Base-by-base conservation (phyloP, 2,888 invertebrate species). In the Junonia oenone region DNA sequence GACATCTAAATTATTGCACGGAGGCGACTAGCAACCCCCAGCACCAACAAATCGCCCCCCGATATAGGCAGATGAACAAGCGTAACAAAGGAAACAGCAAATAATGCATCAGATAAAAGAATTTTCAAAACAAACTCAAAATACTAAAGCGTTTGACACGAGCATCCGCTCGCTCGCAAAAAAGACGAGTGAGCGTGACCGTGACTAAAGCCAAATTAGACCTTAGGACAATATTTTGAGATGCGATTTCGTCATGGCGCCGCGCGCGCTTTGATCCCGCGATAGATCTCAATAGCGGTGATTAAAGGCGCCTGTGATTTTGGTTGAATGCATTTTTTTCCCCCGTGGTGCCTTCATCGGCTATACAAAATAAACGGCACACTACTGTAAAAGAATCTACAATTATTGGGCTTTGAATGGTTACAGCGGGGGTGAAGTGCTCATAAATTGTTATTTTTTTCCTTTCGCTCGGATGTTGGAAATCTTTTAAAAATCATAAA, bases 41-140 rank as follows among this genome's bases (percentile, higher is more conserved):
- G 56, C 67, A 67, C 76, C 75, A 76, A 81, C 80, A 83, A 79
- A 81, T 79, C 83, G 79, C 82, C 81, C 76, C 72, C 73, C 71
- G 68, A 69, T 66, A 68, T 69, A 77, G 77, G 79, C 87, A 87
- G 86, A 88, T 87, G 88, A 87, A 79, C 78, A 73, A 69, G 66
- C 64, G 69, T 72, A 78, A 88, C 88, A 90, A 89, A 83, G 76
- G 78, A 75, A 77, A 83, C 82, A 83, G 76, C 83, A 81, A 90
- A 82, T 78, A 81, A 90, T 87, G 85, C 81, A 86, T 84, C 88
- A 87, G 83, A 90, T 89, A 90, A 90, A 91, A 90, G 90, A 90
- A 85, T 90, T 89, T 90, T 90, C 89, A 90, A 90, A 90, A 90
- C 90, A 91, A 90, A 90, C 88, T 90, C 89, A 86, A 88, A 87